Evolutionary conservation across 2,797 vertebrate genomes (phyloP).

Genomic region (Trachops cirrhosus): DNA sequence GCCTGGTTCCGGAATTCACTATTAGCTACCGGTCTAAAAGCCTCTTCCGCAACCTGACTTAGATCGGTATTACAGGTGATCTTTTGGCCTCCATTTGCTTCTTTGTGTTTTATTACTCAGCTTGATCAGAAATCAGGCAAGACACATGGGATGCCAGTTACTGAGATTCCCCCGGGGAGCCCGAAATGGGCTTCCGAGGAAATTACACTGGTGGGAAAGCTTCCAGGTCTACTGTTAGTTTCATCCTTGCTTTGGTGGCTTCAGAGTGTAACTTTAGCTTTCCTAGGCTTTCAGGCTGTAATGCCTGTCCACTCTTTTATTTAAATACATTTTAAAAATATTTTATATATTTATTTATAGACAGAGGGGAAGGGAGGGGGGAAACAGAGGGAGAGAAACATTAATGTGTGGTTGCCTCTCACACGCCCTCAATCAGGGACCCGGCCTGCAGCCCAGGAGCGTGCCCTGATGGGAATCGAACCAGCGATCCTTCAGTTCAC

Average conservation of each 20-base stretch:
- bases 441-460: no score
- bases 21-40: background rate
- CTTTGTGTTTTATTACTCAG: background rate
- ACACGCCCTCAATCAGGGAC: no score
- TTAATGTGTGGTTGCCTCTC: no score
- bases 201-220: background rate
- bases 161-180: background rate
- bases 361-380: no score
- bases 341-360: no score
- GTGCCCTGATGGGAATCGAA: no score
- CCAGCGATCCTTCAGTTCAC: no score
- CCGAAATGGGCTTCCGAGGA: background rate
- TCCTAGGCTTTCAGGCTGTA: background rate
- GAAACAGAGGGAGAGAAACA: no score
- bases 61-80: background rate
- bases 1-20: background rate
- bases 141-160: background rate
- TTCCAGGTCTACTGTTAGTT: background rate
- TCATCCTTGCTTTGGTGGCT: background rate
- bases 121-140: constrained; percentile 20
- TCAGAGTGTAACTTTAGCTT: background rate
- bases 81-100: background rate
- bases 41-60: background rate
- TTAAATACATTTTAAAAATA: no score
- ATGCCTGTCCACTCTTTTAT: no score